A percentile compares a stretch with the other conserved stretches of the same genome.
phyloP scores from a whole-genome alignment of 2,113 vertebrate species.

The Girardinichthys multiradiatus region DNA sequence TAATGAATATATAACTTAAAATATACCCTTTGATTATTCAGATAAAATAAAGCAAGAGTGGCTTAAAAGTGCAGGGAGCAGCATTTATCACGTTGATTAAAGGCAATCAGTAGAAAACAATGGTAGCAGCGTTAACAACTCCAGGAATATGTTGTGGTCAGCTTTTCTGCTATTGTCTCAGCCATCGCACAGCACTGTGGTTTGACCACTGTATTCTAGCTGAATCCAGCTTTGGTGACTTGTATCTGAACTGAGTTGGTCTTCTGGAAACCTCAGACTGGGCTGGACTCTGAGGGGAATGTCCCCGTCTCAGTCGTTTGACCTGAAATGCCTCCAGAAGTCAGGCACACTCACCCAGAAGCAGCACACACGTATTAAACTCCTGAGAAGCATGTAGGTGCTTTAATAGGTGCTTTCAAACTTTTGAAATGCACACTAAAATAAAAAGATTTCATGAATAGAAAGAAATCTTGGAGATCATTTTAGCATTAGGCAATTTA shows the following conservation, averaged over 20 bases:
- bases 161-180: slow-evolving; percentile 61
- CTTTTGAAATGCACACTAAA: background rate
- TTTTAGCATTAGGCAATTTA: background rate
- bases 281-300: slow-evolving; percentile 46
- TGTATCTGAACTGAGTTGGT: slow-evolving; percentile 38
- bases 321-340: slow-evolving; percentile 45
- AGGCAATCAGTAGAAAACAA: background rate
- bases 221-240: slow-evolving; percentile 55
- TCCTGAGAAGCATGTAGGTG: background rate
- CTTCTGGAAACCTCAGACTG: slow-evolving; percentile 19
- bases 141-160: slow-evolving; percentile 47
- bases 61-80: slow-evolving; percentile 1
- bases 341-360: background rate
- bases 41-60: background rate
- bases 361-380: background rate
- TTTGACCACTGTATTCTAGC: slow-evolving; percentile 39
- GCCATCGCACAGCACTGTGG: slow-evolving; percentile 39
- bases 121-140: slow-evolving; percentile 17
- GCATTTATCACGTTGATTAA: background rate
- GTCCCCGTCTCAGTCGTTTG: slow-evolving; percentile 37
- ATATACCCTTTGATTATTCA: background rate
- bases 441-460: no score
- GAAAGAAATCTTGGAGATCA: background rate
- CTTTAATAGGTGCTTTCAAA: background rate
- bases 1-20: background rate